Evolutionary conservation across 2,113 vertebrate genomes (phyloP).

Genomic region (Monarcha castaneiventris): DNA sequence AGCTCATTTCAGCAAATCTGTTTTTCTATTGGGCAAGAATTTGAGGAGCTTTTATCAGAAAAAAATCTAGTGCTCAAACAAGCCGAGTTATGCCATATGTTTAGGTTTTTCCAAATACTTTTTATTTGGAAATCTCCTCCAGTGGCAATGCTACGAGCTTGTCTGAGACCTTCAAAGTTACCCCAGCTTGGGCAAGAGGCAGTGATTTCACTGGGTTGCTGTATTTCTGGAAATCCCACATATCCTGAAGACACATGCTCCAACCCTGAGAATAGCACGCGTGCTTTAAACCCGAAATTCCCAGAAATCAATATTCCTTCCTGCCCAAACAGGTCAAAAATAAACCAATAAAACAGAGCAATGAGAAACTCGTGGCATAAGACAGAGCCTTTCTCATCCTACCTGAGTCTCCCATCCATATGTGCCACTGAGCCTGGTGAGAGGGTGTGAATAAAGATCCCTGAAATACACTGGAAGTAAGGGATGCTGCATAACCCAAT

Average conservation of each 20-base stretch:
- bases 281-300: neutral
- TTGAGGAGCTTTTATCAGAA: neutral
- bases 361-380: neutral
- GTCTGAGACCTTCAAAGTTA: neutral
- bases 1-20: neutral
- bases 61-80: neutral
- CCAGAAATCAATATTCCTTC: neutral
- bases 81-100: neutral
- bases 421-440: conserved; percentile 93
- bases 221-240: neutral
- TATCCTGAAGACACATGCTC: neutral
- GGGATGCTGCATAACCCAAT: conserved; percentile 91
- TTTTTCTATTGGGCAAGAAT: neutral
- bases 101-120: neutral
- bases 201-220: neutral
- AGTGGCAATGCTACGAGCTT: neutral
- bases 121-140: neutral
- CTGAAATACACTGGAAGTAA: conserved; percentile 80
- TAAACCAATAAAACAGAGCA: neutral
- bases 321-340: neutral
- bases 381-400: neutral
- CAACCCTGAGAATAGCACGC: neutral
- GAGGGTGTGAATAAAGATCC: conserved; percentile 90
- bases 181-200: neutral
- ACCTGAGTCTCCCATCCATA: conserved; percentile 88